These are phyloP conservation scores for Bovichtus variegatus DNA, from an alignment of 2,797 vertebrate species.

Conservation along the genomic window DNA sequence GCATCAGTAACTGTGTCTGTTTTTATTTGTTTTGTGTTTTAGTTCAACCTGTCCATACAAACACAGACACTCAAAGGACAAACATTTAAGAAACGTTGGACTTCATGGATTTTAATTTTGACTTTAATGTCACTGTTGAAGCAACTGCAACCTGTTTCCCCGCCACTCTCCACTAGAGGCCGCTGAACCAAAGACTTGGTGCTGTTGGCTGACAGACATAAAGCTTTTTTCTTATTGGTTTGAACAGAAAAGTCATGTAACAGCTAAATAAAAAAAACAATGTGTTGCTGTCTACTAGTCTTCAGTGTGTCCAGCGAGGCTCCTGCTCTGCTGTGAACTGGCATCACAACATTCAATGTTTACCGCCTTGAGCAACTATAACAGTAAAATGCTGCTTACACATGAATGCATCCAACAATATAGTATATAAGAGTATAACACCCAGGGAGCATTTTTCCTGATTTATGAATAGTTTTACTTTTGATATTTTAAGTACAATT, in stretches of 20 bases:
- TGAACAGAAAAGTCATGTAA: background rate
- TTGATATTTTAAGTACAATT: background rate
- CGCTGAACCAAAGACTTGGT: background rate
- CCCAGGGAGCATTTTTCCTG: background rate
- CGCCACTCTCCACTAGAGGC: constrained; percentile 37
- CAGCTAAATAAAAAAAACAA: background rate
- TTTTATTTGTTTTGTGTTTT: background rate
- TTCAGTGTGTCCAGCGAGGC: background rate
- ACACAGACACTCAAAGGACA: background rate
- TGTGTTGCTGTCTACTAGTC: background rate
- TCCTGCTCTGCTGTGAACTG: background rate
- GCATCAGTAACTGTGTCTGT: background rate
- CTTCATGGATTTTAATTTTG: background rate
- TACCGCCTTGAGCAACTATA: background rate
- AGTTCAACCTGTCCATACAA: background rate
- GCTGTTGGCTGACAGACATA: background rate
- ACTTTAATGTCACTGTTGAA: background rate
- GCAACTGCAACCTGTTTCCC: constrained; percentile 2
- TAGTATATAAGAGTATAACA: background rate
- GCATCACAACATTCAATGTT: background rate
- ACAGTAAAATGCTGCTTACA: background rate
- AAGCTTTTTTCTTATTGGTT: background rate
- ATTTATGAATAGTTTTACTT: background rate
- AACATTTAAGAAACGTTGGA: background rate
- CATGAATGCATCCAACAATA: background rate